These are phyloP conservation scores for Mugil cephalus DNA, from an alignment of 2,113 vertebrate species.

Conservation along the genomic window DNA sequence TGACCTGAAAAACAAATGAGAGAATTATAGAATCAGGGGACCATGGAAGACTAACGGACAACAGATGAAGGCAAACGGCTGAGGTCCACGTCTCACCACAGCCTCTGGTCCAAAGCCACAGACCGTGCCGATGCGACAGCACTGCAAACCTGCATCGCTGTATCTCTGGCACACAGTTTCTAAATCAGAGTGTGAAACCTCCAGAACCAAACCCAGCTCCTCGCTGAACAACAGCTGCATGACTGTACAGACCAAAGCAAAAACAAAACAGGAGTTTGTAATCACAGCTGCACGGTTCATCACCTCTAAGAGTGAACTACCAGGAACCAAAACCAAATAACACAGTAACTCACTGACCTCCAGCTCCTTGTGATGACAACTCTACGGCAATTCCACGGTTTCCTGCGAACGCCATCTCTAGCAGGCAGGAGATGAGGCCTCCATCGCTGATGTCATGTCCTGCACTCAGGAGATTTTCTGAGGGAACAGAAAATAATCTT, in stretches of 20 bases:
- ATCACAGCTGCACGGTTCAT: neutral
- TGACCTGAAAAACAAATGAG: constrained; percentile 77
- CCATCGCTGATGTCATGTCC: constrained; percentile 95
- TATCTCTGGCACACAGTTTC: constrained; percentile 80
- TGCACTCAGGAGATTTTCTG: constrained; percentile 87
- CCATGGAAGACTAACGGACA: neutral
- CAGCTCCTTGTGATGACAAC: constrained; percentile 75
- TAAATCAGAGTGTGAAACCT: constrained; percentile 79
- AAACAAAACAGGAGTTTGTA: neutral
- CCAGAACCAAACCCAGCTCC: constrained; percentile 90
- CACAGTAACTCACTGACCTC: constrained; percentile 76
- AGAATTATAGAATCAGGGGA: no score
- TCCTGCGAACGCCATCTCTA: constrained; percentile 95
- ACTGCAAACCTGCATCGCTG: constrained; percentile 81
- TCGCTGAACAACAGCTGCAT: constrained; percentile 90
- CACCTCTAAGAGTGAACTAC: neutral
- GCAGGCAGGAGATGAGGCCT: constrained; percentile 89
- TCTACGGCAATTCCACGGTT: constrained; percentile 89
- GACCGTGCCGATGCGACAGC: constrained; percentile 85
- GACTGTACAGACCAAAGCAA: constrained; percentile 64
- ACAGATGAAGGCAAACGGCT: neutral
- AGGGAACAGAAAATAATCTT: neutral
- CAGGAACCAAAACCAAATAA: neutral
- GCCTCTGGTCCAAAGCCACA: constrained; percentile 83
- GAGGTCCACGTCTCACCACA: constrained; percentile 80